Percentiles rank a stretch among this genome's conserved stretches.
Evolutionary conservation across 2,113 vertebrate species (phyloP).

Genomic region (Anas platyrhynchos): DNA sequence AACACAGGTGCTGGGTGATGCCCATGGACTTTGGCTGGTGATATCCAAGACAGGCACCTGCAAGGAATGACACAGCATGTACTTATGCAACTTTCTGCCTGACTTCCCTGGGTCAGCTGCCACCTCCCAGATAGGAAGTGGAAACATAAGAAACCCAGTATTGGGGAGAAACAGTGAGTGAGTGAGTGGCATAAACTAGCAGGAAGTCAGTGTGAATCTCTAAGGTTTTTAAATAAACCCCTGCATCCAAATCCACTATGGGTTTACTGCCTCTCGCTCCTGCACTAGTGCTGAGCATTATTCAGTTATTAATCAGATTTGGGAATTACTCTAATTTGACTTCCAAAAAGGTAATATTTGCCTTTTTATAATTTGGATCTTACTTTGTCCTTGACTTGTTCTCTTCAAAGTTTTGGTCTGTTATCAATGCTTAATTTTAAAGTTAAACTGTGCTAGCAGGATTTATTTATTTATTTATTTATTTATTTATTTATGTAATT

Average conservation of each 20-base stretch:
- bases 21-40: background rate
- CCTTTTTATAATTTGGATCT: background rate
- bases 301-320: background rate
- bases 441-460: background rate
- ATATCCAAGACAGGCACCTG: background rate
- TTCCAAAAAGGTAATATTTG: background rate
- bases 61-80: rapidly evolving
- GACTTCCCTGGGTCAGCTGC: background rate
- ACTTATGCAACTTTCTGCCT: background rate
- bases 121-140: rapidly evolving
- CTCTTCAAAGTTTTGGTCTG: background rate
- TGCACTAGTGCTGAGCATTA: background rate
- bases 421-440: background rate
- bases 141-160: rapidly evolving
- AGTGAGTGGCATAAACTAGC: background rate
- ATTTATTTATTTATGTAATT: too few relatives aligned
- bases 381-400: background rate
- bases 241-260: background rate
- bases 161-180: rapidly evolving
- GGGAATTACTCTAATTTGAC: background rate
- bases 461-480: background rate
- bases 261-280: background rate
- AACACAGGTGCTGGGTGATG: background rate
- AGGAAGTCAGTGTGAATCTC: background rate
- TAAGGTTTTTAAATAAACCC: background rate